A percentile compares a stretch with the other conserved stretches of the same genome.
These are phyloP conservation scores for Ctenochaetus hawaiiensis DNA, from an alignment of 2,797 vertebrate genomes.

Conservation along the genomic window DNA sequence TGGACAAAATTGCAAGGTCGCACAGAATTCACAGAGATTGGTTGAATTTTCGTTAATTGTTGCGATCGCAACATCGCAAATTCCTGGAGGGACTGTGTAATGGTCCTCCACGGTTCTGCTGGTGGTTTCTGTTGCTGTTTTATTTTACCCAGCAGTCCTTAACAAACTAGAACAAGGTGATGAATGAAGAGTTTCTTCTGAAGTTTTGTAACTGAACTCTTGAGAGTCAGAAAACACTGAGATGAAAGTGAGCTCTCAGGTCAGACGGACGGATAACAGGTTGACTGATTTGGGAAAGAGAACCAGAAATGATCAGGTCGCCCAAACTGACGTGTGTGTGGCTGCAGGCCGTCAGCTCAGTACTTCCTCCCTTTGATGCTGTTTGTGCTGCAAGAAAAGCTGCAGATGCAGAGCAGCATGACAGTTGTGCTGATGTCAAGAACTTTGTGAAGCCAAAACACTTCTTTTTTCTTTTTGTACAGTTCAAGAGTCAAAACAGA, in stretches of 20 bases:
- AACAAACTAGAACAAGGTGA: not conserved
- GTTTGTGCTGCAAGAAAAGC: conserved; percentile 26
- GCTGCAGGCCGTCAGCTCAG: conserved; percentile 43
- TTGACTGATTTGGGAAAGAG: conserved; percentile 28
- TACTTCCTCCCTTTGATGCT: conserved; percentile 22
- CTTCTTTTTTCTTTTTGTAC: not conserved
- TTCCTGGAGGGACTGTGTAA: too few species aligned
- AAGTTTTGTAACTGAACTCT: conserved; percentile 5
- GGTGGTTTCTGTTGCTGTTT: not conserved
- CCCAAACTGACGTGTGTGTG: conserved; percentile 21
- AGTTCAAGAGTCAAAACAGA: not conserved
- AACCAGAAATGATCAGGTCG: conserved; percentile 30
- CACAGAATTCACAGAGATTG: too few species aligned
- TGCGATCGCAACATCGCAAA: too few species aligned
- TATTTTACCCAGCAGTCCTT: conserved; percentile 8
- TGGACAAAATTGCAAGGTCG: too few species aligned
- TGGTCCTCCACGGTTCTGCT: not conserved
- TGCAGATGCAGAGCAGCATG: conserved; percentile 5
- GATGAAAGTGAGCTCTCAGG: conserved; percentile 15
- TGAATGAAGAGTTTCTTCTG: not conserved
- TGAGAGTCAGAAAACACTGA: not conserved
- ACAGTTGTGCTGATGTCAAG: conserved; percentile 24
- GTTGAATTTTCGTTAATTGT: too few species aligned
- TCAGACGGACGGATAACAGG: conserved; percentile 14
- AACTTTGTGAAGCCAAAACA: conserved; percentile 5